Conservation (phyloP, 2,797 vertebrate species). For the Simalia tracyae region DNA sequence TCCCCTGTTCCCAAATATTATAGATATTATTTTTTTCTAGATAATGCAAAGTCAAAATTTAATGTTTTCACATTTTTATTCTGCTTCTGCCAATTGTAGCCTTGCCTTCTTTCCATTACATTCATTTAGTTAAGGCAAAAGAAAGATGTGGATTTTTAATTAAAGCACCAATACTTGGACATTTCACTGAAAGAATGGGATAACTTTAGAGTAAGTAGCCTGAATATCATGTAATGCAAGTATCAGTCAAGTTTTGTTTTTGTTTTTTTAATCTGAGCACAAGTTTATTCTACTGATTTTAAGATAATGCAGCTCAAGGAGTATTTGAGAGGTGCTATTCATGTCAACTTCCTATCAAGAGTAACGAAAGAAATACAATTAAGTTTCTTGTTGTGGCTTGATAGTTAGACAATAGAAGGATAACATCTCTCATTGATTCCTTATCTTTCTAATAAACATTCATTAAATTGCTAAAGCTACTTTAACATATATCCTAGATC, state of each 20-base stretch:
- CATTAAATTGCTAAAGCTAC: neutral
- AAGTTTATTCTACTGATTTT: neutral
- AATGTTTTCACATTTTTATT: neutral
- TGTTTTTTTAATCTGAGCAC: neutral
- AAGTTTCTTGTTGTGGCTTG: neutral
- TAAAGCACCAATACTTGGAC: neutral
- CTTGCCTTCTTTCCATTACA: neutral
- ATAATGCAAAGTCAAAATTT: neutral
- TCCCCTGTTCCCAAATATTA: neutral
- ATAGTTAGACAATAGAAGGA: neutral
- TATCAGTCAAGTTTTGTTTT: neutral
- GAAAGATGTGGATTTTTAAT: neutral
- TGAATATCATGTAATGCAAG: neutral
- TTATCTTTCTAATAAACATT: slow-evolving; percentile 1
- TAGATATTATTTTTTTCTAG: neutral
- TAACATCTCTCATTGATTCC: neutral
- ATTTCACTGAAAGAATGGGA: neutral
- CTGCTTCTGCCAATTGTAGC: neutral
- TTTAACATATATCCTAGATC: neutral
- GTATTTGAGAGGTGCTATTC: neutral
- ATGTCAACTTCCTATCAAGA: neutral
- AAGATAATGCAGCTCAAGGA: neutral
- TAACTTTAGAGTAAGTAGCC: neutral
- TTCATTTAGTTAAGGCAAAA: neutral
- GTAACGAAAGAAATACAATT: neutral